These are phyloP conservation scores for Polyergus mexicanus DNA, from an alignment of 1,140 invertebrate genomes.

Conservation along the genomic window DNA sequence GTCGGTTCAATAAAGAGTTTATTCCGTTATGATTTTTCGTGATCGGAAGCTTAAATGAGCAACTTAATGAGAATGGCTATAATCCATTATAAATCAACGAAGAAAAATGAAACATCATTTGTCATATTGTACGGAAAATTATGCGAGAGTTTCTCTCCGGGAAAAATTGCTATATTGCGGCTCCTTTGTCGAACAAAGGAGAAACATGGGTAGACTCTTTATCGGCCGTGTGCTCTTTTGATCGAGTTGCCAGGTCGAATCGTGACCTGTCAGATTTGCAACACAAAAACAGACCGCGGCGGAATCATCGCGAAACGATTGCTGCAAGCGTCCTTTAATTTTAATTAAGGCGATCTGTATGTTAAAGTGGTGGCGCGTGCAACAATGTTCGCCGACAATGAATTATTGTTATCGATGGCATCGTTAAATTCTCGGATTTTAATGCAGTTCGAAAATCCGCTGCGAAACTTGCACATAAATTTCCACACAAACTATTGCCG, in stretches of 20 bases:
- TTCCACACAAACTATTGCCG: constrained; percentile 1
- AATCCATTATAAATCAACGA: constrained; percentile 24
- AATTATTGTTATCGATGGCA: constrained; percentile 36
- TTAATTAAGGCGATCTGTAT: background rate
- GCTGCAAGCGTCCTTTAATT: background rate
- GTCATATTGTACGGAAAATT: constrained; percentile 37
- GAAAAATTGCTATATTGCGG: background rate
- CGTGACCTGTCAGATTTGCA: constrained; percentile 36
- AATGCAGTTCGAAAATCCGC: constrained; percentile 19
- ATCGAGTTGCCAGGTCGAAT: constrained; percentile 7
- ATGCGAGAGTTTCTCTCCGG: background rate
- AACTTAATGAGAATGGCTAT: background rate
- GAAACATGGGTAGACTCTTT: constrained; percentile 16
- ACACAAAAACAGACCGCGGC: constrained; percentile 28
- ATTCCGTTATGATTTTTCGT: background rate
- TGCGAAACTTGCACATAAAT: constrained; percentile 44
- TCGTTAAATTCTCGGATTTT: constrained; percentile 44
- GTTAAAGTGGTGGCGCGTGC: background rate
- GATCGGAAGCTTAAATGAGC: constrained; percentile 1
- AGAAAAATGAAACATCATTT: constrained; percentile 33
- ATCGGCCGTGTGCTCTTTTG: background rate
- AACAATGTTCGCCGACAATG: constrained; percentile 48
- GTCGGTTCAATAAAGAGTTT: background rate
- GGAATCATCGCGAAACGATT: constrained; percentile 44
- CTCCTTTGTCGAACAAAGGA: constrained; percentile 7